Evolutionary conservation across 1,140 invertebrate genomes (phyloP).

Genomic region (Cardiocondyla obscurior): DNA sequence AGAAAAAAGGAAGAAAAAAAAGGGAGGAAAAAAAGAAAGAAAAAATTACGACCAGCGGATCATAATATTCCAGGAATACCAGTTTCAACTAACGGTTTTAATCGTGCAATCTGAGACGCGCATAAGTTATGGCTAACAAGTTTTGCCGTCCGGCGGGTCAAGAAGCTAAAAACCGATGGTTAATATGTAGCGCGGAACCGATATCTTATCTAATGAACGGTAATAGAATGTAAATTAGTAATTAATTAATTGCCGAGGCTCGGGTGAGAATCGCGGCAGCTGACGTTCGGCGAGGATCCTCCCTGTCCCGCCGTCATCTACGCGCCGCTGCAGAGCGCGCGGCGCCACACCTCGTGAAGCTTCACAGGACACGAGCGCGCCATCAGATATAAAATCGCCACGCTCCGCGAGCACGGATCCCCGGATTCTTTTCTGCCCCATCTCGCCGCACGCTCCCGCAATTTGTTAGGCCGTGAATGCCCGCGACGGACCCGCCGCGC

Average conservation of each 20-base stretch:
- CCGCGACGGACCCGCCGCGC: not conserved
- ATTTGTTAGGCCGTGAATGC: constrained; percentile 43
- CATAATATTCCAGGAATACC: constrained; percentile 12
- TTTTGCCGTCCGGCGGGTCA: not conserved
- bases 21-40: not conserved
- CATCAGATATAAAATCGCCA: constrained; percentile 56
- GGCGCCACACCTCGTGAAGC: constrained; percentile 53
- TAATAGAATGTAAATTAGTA: not conserved
- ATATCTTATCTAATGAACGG: not conserved
- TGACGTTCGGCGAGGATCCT: not conserved
- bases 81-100: constrained; percentile 19
- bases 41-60: not conserved
- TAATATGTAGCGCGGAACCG: not conserved
- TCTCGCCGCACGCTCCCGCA: constrained; percentile 45
- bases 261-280: not conserved
- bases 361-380: constrained; percentile 54
- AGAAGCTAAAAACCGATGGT: not conserved
- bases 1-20: not conserved
- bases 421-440: constrained; percentile 38
- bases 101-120: not conserved
- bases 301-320: constrained; percentile 7
- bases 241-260: constrained; percentile 5
- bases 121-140: not conserved
- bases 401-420: constrained; percentile 42
- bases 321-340: constrained; percentile 20